Evolutionary conservation across 2,797 vertebrate genomes (phyloP).

Genomic region (Selene dorsalis): DNA sequence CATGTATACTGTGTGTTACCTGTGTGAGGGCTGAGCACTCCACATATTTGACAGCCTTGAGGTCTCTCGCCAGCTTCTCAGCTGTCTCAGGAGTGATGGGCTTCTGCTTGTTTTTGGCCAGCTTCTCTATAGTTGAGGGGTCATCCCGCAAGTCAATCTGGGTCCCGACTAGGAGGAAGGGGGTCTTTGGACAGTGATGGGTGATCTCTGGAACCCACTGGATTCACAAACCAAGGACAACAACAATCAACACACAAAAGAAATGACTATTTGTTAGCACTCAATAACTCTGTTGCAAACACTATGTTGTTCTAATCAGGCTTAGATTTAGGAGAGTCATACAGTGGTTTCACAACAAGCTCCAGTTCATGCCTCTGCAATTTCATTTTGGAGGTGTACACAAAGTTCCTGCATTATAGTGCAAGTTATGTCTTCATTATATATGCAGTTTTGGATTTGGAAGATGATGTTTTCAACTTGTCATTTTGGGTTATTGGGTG

Average conservation of each 20-base stretch:
- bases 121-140: slow-evolving; percentile 87
- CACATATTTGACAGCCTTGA: slow-evolving; percentile 89
- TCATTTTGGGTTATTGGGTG: not conserved
- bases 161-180: slow-evolving; percentile 88
- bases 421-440: no score
- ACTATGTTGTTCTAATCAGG: not conserved
- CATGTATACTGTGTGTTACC: slow-evolving; percentile 66
- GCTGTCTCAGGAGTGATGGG: slow-evolving; percentile 87
- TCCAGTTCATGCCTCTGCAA: no score
- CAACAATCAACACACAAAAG: not conserved
- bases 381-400: no score
- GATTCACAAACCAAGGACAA: slow-evolving; percentile 16
- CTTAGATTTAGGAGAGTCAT: not conserved
- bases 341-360: not conserved
- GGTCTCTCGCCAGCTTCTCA: slow-evolving; percentile 86
- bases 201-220: slow-evolving; percentile 90
- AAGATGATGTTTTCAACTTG: no score
- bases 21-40: slow-evolving; percentile 88
- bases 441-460: no score
- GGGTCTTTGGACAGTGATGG: slow-evolving; percentile 90
- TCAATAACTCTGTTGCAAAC: not conserved
- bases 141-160: slow-evolving; percentile 88
- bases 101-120: slow-evolving; percentile 90
- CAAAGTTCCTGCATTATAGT: no score
- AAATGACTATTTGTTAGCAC: not conserved